Evolutionary conservation across 2,113 vertebrate genomes (phyloP), one percentile per base, ranked within the genome.

Genomic region (Loxodonta africana): DNA sequence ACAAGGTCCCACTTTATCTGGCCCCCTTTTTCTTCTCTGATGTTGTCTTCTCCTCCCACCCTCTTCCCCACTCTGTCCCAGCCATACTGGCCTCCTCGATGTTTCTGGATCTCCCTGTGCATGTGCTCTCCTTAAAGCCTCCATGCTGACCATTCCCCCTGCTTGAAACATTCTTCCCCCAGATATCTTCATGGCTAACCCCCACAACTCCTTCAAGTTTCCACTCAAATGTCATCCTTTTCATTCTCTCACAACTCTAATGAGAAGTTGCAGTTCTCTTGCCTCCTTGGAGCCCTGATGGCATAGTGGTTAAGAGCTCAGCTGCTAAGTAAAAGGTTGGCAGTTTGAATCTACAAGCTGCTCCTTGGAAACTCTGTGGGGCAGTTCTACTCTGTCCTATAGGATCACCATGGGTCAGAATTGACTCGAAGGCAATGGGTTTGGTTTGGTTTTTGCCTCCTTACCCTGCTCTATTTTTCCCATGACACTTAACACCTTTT

Each of bases 151-250:
- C 76, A 82, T 37, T 37, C 33, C 25, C 60, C 62, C 41, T 33
- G 12, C 21, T 25, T 67, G 60, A 21, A 57, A 48, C 26, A 37
- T 15, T 78, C 30, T 90, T 82, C 6, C 48, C 14, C n/a, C 26
- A 89, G 41, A 85, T 25, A 57, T 11, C 18, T 18, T 30, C 37
- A 85, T 15, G 53, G 26, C 20, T 63, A 82, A 77, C 33, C 94
- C 41, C 28, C 67, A 91, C 11, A 85, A 1, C 6, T 60, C 8
- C n/a, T 95, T 93, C 37, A 60, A 33, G 71, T 18, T 84, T 95
- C 88, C 88, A 48, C 53, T 95, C 28, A 74, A 89, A 82, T 77
- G 74, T 95, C 62, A 74, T 74, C 41, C 63, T 85, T 65, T 91
- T 83, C 78, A 93, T 21, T 26, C 4, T 76, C 51, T 30, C 85